Evolutionary conservation across 2,797 vertebrate species (phyloP).

Genomic region (Falco peregrinus): DNA sequence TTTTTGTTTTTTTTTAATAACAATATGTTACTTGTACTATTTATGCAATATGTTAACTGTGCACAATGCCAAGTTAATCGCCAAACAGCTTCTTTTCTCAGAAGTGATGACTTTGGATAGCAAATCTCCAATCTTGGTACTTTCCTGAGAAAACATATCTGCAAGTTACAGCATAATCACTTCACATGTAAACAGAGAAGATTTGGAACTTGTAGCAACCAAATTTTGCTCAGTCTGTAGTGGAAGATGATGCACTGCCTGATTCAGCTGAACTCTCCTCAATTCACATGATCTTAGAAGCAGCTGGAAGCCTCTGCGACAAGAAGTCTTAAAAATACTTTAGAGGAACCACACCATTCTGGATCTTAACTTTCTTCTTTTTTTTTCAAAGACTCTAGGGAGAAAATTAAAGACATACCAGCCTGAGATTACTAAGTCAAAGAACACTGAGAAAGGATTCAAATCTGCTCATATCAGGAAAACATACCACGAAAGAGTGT

Average conservation of each 20-base stretch:
- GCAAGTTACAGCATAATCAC: neutral
- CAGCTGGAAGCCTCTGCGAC: neutral
- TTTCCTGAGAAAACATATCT: neutral
- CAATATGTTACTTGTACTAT: neutral
- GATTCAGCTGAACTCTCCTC: neutral
- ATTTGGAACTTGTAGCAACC: neutral
- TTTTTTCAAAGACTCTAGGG: neutral
- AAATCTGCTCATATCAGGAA: neutral
- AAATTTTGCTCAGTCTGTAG: neutral
- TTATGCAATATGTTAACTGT: neutral
- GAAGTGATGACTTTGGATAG: neutral
- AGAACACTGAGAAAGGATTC: neutral
- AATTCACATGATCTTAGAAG: neutral
- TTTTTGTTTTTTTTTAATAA: neutral
- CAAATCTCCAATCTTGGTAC: rapidly evolving
- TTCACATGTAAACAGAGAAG: neutral
- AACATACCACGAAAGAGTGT: neutral
- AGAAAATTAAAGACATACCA: neutral
- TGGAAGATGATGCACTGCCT: neutral
- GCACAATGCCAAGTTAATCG: neutral
- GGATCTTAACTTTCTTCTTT: neutral
- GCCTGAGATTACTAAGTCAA: neutral
- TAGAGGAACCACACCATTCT: neutral
- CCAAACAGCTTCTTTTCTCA: neutral
- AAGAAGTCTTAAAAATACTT: neutral